These are phyloP conservation scores for Esox lucius DNA, from an alignment of 2,797 vertebrate genomes.

Conservation along the genomic window DNA sequence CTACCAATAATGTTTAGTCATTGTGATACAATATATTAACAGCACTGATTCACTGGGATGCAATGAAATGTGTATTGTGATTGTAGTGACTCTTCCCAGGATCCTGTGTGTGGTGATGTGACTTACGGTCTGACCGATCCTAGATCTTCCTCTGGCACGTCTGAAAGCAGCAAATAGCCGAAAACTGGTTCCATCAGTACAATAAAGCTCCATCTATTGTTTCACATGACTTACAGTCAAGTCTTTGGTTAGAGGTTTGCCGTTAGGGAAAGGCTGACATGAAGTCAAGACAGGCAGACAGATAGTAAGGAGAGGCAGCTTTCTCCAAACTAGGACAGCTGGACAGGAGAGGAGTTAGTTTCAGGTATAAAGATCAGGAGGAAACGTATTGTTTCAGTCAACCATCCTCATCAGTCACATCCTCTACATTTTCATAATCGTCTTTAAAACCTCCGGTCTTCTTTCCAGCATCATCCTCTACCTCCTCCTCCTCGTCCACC, in stretches of 20 bases:
- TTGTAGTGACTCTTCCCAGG: too few relatives aligned
- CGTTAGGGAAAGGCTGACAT: slow-evolving; percentile 17
- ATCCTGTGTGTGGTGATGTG: too few relatives aligned
- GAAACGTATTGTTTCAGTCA: neutral
- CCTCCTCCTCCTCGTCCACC: slow-evolving; percentile 27
- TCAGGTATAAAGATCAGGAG: neutral
- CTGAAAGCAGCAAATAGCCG: too few relatives aligned
- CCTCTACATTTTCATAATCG: slow-evolving; percentile 4
- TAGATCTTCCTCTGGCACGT: too few relatives aligned
- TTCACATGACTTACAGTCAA: neutral
- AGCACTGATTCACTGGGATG: too few relatives aligned
- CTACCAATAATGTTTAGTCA: too few relatives aligned
- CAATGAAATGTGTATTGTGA: too few relatives aligned
- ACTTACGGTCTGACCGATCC: too few relatives aligned
- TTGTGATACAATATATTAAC: too few relatives aligned
- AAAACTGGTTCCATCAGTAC: neutral
- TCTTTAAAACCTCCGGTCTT: neutral
- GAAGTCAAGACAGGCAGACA: slow-evolving; percentile 44
- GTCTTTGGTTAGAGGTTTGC: neutral
- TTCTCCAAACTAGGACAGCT: neutral
- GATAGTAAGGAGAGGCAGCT: slow-evolving; percentile 8
- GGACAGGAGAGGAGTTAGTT: neutral
- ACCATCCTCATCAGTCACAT: slow-evolving; percentile 7
- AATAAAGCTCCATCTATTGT: neutral
- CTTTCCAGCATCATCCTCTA: neutral